Evolutionary conservation across 53 echinoderm and acorn worm species (phyloP), one percentile per base, ranked within the genome.

Genomic region (Apostichopus leukothele): DNA sequence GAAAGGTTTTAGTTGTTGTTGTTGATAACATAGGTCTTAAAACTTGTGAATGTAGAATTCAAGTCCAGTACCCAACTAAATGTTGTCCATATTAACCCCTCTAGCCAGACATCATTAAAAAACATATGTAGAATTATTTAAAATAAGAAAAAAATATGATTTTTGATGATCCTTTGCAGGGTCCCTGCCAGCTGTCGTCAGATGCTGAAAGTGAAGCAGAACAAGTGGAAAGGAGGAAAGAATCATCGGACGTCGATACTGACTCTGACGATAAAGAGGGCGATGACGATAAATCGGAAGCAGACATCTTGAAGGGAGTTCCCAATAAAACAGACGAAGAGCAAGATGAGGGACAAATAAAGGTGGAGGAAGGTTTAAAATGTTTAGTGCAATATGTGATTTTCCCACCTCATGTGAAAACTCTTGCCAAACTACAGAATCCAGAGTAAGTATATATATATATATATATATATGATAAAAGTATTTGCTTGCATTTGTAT

Each of bases 391-490:
- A 53, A 51, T 81, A 52, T 81, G 81, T 81, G n/a, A 81, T 81
- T 18, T 81, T 81, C 55, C 81, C 81, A 4, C 81, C 81, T 21
- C 81, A 81, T 23, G 53, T 81, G 9, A 59, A 81, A 81, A 81
- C 81, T 52, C 81, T 81, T 1, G 55, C 55, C 21, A 81, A 81
- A 81, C 20, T 81, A 5, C 20, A 81, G 59, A 57, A 81, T 54
- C 81, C 81, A 81, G 81, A 59, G 81, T 81, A 59, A 81, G 81
- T 81, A 78, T 18, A 52, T 63, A 63, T 1, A n/a, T n/a, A n/a
- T n/a, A n/a, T n/a, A n/a, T n/a, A n/a, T n/a, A 27, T 1, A 27
- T 27, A 27, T 27, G 1, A 27, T 27, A 27, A 27, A 27, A 39
- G 39, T 39, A 3, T 39, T 39, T 39, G 3, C 3, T 39, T 39